phyloP scores from a whole-genome alignment of 2,888 invertebrate species.

The Papilio gigon region DNA sequence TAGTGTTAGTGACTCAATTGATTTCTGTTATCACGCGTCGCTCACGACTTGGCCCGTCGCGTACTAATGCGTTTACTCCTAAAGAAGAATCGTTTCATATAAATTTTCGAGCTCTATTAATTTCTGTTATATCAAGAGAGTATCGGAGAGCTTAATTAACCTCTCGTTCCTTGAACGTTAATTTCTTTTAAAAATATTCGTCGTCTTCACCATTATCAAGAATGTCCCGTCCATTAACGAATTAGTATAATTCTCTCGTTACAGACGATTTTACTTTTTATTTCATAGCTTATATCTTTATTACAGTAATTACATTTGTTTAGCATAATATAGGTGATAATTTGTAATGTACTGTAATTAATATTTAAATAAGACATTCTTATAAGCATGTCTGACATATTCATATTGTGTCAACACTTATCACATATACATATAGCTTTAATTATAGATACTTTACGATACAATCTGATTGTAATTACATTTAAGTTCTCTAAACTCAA shows the following conservation, averaged over 20 bases:
- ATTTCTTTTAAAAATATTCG: slow-evolving; percentile 45
- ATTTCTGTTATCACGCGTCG: slow-evolving; percentile 32
- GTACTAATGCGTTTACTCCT: slow-evolving; percentile 65
- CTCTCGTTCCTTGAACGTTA: slow-evolving; percentile 51
- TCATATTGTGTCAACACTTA: slow-evolving; percentile 18
- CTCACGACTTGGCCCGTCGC: slow-evolving; percentile 45
- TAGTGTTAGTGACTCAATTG: neutral
- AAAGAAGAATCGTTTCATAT: slow-evolving; percentile 76
- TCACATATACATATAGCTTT: neutral
- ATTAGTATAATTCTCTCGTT: slow-evolving; percentile 43
- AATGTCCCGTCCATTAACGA: slow-evolving; percentile 39
- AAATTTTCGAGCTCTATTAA: slow-evolving; percentile 75
- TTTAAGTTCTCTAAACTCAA: neutral
- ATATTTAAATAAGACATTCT: slow-evolving; percentile 29
- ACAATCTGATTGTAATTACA: neutral
- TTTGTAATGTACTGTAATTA: slow-evolving; percentile 26
- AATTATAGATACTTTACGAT: neutral
- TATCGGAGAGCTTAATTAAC: slow-evolving; percentile 71
- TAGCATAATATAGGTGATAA: slow-evolving; percentile 26
- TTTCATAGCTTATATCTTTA: slow-evolving; percentile 33
- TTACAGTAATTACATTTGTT: slow-evolving; percentile 31
- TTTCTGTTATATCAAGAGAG: slow-evolving; percentile 67
- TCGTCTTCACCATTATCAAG: slow-evolving; percentile 44
- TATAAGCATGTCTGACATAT: slow-evolving; percentile 25
- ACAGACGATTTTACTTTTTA: slow-evolving; percentile 26